A percentile compares a stretch with the other conserved stretches of the same genome.
These are phyloP conservation scores for Macropodus opercularis DNA, from an alignment of 2,797 vertebrate species.

Conservation along the genomic window DNA sequence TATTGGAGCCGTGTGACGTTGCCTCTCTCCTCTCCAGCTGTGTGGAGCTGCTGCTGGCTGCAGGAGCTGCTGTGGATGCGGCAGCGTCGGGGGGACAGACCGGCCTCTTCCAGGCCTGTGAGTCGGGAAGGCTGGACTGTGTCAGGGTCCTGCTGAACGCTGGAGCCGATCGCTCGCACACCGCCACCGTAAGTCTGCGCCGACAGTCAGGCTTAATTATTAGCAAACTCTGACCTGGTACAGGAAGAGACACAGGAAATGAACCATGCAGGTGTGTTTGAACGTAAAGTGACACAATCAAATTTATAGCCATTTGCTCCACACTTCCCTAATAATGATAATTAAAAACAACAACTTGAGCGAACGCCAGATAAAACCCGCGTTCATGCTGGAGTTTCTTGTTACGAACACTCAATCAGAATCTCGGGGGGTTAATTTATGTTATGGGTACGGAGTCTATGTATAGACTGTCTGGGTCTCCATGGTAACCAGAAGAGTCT, in stretches of 20 bases:
- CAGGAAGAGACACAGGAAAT: too few relatives aligned
- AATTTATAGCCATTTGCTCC: too few relatives aligned
- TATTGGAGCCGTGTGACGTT: neutral
- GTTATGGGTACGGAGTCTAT: constrained; percentile 7
- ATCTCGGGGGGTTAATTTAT: neutral
- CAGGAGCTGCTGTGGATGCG: constrained; percentile 85
- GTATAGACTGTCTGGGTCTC: constrained; percentile 52
- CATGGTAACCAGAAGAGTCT: constrained; percentile 54
- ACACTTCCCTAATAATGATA: too few relatives aligned
- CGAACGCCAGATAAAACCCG: too few relatives aligned
- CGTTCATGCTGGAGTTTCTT: too few relatives aligned
- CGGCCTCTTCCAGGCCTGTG: constrained; percentile 89
- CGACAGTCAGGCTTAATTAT: too few relatives aligned
- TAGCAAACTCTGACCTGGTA: too few relatives aligned
- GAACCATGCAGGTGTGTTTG: too few relatives aligned
- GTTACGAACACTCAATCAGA: too few relatives aligned
- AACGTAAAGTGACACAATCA: too few relatives aligned
- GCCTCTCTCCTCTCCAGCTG: constrained; percentile 77
- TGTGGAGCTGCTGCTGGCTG: constrained; percentile 87
- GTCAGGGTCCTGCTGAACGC: constrained; percentile 85
- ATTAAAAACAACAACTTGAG: too few relatives aligned
- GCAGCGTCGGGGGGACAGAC: constrained; percentile 86
- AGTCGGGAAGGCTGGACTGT: constrained; percentile 85
- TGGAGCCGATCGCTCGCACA: constrained; percentile 83
- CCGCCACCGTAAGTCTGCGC: constrained; percentile 83